phyloP scores from a whole-genome alignment of 2,113 vertebrate species.

The Manacus vitellinus region DNA sequence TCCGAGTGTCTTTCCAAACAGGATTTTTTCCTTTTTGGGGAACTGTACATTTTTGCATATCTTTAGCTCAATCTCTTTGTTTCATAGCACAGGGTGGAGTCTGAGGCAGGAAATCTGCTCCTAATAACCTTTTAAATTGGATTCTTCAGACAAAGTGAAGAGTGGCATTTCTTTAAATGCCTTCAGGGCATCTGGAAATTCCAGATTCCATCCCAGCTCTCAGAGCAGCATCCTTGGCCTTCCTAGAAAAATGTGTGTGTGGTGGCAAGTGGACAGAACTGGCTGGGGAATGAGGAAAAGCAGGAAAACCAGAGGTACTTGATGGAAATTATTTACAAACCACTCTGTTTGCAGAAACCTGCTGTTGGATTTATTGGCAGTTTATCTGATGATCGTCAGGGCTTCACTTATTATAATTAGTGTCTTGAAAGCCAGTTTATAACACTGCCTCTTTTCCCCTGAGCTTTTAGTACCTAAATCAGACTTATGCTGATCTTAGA shows the following conservation, averaged over 20 bases:
- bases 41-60: constrained; percentile 32
- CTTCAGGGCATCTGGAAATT: neutral
- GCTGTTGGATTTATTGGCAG: neutral
- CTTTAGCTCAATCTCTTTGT: constrained; percentile 30
- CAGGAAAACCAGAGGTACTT: neutral
- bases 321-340: neutral
- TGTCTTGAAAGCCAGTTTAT: neutral
- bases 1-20: neutral
- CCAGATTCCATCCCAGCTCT: neutral
- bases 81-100: constrained; percentile 18
- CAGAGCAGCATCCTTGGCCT: neutral
- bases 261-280: neutral
- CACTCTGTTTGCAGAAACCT: neutral
- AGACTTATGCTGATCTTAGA: neutral
- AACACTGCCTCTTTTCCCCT: accelerated
- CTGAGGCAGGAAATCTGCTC: constrained; percentile 38
- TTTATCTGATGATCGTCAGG: neutral
- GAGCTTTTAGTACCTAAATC: neutral
- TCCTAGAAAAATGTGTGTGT: neutral
- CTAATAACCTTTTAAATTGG: neutral
- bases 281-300: neutral
- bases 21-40: neutral
- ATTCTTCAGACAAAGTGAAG: neutral
- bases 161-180: neutral
- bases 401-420: neutral